Evolutionary conservation across 2,888 invertebrate genomes (phyloP).

Genomic region (Aspidiotus rigidus): DNA sequence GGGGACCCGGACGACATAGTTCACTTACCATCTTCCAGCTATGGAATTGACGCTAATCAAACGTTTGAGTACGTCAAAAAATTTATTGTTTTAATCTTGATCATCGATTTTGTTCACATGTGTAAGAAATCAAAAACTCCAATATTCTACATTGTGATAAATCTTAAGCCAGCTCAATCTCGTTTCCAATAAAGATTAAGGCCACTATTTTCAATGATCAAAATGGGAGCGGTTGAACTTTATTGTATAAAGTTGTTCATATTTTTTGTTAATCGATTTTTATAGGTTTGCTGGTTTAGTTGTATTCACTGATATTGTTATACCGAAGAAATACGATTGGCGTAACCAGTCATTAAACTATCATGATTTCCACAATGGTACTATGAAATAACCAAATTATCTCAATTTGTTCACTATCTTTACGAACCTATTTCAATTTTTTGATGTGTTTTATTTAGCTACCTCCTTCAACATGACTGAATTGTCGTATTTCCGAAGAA

Average conservation of each 20-base stretch:
- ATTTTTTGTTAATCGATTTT: constrained; percentile 10
- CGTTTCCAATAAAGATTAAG: too few species aligned
- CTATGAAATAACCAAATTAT: neutral
- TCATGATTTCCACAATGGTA: constrained; percentile 68
- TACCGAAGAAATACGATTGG: constrained; percentile 56
- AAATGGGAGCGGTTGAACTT: too few species aligned
- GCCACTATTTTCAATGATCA: too few species aligned
- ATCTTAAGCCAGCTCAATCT: too few species aligned
- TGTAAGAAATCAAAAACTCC: too few species aligned
- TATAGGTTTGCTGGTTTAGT: constrained; percentile 62
- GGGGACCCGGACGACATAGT: constrained; percentile 77
- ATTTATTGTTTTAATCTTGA: too few species aligned
- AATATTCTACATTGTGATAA: too few species aligned
- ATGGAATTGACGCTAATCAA: constrained; percentile 85
- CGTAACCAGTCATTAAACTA: constrained; percentile 67
- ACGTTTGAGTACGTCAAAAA: constrained; percentile 65
- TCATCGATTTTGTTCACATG: too few species aligned
- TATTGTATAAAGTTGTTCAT: neutral
- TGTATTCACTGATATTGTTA: constrained; percentile 79
- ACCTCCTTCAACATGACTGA: constrained; percentile 57
- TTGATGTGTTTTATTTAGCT: constrained; percentile 44
- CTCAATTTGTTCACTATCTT: neutral
- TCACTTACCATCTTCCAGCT: constrained; percentile 80
- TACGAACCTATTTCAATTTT: neutral
- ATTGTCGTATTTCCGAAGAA: constrained; percentile 63